phyloP scores from a whole-genome alignment of 2,888 invertebrate genomes.

The Melieria crassipennis region DNA sequence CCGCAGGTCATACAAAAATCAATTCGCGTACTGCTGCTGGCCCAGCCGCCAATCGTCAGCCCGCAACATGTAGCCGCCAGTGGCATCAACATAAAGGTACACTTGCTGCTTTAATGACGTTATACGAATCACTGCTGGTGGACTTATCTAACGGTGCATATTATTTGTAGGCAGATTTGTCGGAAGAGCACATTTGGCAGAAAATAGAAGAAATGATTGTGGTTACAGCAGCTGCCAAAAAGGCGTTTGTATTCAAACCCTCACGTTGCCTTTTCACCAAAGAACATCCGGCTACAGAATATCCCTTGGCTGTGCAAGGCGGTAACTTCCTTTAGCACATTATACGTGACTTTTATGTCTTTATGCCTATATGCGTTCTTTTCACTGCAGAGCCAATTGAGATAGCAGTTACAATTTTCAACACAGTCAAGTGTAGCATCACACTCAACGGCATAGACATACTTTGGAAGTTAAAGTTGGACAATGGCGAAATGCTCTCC shows the following conservation, averaged over 20 bases:
- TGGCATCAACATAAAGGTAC: slow-evolving; percentile 60
- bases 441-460: slow-evolving; percentile 61
- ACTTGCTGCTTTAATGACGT: background rate
- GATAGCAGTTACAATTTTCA: slow-evolving; percentile 69
- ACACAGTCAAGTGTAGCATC: slow-evolving; percentile 71
- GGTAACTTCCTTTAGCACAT: slow-evolving; percentile 62
- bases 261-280: slow-evolving; percentile 78
- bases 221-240: slow-evolving; percentile 75
- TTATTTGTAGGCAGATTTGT: slow-evolving; percentile 55
- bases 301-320: slow-evolving; percentile 79
- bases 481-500: slow-evolving; percentile 63
- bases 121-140: background rate
- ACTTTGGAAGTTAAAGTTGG: slow-evolving; percentile 63
- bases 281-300: slow-evolving; percentile 72
- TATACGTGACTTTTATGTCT: background rate
- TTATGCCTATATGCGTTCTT: background rate
- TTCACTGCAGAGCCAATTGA: slow-evolving; percentile 78
- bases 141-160: slow-evolving; percentile 3
- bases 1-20: slow-evolving; percentile 77
- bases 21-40: slow-evolving; percentile 73
- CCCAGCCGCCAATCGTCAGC: slow-evolving; percentile 55
- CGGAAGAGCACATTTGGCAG: slow-evolving; percentile 71
- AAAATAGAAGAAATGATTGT: slow-evolving; percentile 82
- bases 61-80: slow-evolving; percentile 58
- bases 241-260: slow-evolving; percentile 81